Percentiles rank a stretch among this genome's conserved stretches.
These are phyloP conservation scores for Sporophila hypoxantha DNA, from an alignment of 2,113 vertebrate genomes.

Conservation along the genomic window DNA sequence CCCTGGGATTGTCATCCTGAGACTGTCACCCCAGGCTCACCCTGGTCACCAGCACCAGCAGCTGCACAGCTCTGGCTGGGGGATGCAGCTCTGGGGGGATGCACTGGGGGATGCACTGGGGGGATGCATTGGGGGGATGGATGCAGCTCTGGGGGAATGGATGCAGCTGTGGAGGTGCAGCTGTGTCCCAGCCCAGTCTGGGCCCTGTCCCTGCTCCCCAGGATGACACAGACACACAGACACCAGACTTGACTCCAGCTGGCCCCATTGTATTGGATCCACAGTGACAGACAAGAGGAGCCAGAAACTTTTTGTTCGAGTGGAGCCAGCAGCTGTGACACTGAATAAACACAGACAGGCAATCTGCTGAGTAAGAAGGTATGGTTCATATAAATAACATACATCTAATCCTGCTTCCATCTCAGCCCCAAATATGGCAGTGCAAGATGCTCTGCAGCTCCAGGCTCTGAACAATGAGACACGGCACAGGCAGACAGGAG, in stretches of 20 bases:
- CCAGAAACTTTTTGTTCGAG: constrained; percentile 60
- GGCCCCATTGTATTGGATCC: constrained; percentile 57
- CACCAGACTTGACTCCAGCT: constrained; percentile 52
- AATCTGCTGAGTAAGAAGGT: constrained; percentile 64
- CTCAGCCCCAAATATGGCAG: constrained; percentile 53
- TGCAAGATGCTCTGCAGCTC: constrained; percentile 48
- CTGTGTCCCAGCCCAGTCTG: not conserved
- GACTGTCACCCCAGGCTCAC: too few species aligned
- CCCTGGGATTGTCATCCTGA: too few species aligned
- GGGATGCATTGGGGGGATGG: too few species aligned
- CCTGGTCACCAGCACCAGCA: not conserved
- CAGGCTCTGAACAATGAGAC: constrained; percentile 6
- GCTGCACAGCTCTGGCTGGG: too few species aligned
- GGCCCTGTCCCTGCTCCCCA: not conserved
- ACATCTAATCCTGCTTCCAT: constrained; percentile 57
- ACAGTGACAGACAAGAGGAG: constrained; percentile 51
- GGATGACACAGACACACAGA: not conserved
- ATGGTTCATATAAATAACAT: constrained; percentile 58
- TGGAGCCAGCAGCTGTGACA: constrained; percentile 56
- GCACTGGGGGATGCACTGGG: not conserved
- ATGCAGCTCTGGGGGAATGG: too few species aligned
- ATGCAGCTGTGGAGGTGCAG: constrained; percentile 19
- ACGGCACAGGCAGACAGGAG: not conserved
- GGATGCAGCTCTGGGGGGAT: not conserved
- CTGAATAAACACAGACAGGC: constrained; percentile 61